A percentile compares a stretch with the other conserved stretches of the same genome.
phyloP scores from a whole-genome alignment of 2,888 invertebrate species.

The Eurytoma californica region DNA sequence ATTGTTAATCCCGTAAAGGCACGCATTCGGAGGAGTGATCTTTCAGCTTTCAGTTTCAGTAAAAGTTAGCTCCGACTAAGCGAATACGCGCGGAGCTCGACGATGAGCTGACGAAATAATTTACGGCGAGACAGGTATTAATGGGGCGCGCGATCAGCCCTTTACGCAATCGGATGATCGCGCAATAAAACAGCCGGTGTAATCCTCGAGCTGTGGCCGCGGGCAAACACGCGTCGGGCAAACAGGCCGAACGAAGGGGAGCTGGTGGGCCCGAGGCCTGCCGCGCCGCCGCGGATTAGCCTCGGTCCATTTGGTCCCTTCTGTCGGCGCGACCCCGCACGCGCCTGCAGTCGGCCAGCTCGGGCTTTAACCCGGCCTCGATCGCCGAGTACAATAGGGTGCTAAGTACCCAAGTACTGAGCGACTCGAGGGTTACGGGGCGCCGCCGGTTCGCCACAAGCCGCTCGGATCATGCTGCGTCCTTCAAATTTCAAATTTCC shows the following conservation, averaged over 20 bases:
- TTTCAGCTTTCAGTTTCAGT: neutral
- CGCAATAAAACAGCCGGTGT: constrained; percentile 71
- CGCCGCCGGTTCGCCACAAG: constrained; percentile 21
- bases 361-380: neutral
- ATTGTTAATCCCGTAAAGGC: no score
- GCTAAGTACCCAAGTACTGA: neutral
- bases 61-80: no score
- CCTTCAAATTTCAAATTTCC: constrained; percentile 19
- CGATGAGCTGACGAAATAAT: neutral
- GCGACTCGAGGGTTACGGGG: constrained; percentile 12
- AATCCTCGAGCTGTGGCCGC: constrained; percentile 68
- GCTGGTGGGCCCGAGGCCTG: neutral
- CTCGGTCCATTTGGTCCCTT: constrained; percentile 74
- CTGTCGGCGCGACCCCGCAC: constrained; percentile 63
- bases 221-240: constrained; percentile 58
- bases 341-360: constrained; percentile 2
- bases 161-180: constrained; percentile 70
- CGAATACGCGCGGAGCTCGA: neutral
- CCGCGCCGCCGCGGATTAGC: constrained; percentile 67
- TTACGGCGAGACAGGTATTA: neutral
- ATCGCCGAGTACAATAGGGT: constrained; percentile 18
- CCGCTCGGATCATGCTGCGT: neutral
- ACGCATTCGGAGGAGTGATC: no score
- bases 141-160: constrained; percentile 55
- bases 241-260: neutral